These are phyloP conservation scores for Proterorhinus semilunaris DNA, from an alignment of 2,113 vertebrate species.

Conservation along the genomic window DNA sequence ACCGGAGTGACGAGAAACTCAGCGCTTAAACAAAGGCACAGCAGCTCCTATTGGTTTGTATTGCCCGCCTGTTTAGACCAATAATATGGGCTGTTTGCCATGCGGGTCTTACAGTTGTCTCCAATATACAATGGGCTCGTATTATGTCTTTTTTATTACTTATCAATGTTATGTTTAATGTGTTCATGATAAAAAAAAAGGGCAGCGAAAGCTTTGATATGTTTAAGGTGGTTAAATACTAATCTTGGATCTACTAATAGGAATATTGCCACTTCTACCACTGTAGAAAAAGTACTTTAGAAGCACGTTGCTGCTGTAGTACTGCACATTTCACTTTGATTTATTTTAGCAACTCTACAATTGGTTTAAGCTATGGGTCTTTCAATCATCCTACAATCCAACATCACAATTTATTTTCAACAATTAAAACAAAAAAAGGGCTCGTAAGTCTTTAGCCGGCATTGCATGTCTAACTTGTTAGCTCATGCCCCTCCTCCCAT, in stretches of 20 bases:
- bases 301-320: not conserved
- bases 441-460: too few species aligned
- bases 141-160: too few species aligned
- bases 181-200: not conserved
- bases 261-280: not conserved
- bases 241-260: too few species aligned
- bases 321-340: not conserved
- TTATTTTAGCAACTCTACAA: not conserved
- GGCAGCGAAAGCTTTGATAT: too few species aligned
- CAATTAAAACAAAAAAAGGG: too few species aligned
- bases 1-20: conserved; percentile 9
- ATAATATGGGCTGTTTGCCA: conserved; percentile 16
- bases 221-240: too few species aligned
- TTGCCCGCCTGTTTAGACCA: conserved; percentile 10
- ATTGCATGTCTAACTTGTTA: conserved; percentile 5
- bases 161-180: not conserved
- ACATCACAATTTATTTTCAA: not conserved
- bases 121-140: not conserved
- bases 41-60: not conserved
- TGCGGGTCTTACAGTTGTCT: not conserved
- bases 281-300: not conserved
- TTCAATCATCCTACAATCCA: not conserved
- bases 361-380: not conserved
- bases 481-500: conserved; percentile 32
- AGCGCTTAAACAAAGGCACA: conserved; percentile 21